phyloP scores from a whole-genome alignment of 2,888 invertebrate genomes.

The Empis livida region DNA sequence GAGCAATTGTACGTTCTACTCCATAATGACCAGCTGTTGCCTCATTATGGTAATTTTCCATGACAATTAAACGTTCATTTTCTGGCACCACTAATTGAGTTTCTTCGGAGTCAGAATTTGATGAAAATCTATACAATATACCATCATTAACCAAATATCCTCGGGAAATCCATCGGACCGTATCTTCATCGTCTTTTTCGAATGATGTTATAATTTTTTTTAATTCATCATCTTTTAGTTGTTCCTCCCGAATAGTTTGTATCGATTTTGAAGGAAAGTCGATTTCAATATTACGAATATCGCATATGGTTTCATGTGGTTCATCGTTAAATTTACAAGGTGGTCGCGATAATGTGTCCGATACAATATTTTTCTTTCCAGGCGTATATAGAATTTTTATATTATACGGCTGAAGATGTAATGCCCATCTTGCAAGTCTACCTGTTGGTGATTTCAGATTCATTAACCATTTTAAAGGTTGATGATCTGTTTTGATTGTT shows the following conservation, averaged over 20 bases:
- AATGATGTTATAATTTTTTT: neutral
- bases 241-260: neutral
- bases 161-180: neutral
- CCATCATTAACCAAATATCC: conserved; percentile 4
- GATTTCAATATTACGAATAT: neutral
- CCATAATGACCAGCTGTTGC: neutral
- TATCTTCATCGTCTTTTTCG: conserved; percentile 1
- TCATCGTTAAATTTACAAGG: neutral
- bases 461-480: too few species aligned
- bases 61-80: neutral
- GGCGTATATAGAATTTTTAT: conserved; percentile 25
- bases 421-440: too few species aligned
- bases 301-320: neutral
- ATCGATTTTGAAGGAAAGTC: conserved; percentile 1
- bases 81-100: conserved; percentile 8
- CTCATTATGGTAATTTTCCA: neutral
- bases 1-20: conserved; percentile 8
- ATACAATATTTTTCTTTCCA: conserved; percentile 26
- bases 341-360: conserved; percentile 28
- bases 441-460: too few species aligned
- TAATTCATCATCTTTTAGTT: neutral
- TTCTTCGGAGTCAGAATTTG: conserved; percentile 6
- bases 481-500: too few species aligned
- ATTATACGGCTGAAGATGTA: too few species aligned
- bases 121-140: conserved; percentile 8